These are phyloP conservation scores for Solen grandis DNA, from an alignment of 1,140 invertebrate species.

Conservation along the genomic window DNA sequence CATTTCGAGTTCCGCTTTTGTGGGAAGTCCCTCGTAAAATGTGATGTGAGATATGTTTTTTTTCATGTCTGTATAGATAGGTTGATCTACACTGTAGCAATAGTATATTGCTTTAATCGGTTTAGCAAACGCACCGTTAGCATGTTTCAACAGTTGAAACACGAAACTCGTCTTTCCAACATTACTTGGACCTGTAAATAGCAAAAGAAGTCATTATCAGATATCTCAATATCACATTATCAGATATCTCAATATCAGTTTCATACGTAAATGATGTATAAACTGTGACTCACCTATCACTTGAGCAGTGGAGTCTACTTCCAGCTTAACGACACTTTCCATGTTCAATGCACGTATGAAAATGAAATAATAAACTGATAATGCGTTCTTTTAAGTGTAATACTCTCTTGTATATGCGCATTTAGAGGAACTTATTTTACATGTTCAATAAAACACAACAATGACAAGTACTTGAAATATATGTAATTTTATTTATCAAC, in stretches of 20 bases:
- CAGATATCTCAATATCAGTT: no score
- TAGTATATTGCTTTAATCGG: constrained; percentile 37
- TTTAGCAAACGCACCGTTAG: constrained; percentile 21
- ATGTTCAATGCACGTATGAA: background rate
- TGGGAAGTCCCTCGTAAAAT: constrained; percentile 35
- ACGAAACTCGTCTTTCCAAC: constrained; percentile 36
- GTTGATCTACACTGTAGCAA: constrained; percentile 42
- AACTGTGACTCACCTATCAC: constrained; percentile 2
- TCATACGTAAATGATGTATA: background rate
- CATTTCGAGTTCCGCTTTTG: constrained; percentile 27
- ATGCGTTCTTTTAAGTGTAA: no score
- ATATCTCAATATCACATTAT: background rate
- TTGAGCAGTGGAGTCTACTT: constrained; percentile 23
- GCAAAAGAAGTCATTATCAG: background rate
- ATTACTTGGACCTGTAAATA: constrained; percentile 30
- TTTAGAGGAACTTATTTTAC: no score
- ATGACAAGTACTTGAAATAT: no score
- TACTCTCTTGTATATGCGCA: no score
- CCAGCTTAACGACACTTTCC: constrained; percentile 16
- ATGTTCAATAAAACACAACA: no score
- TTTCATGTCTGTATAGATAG: constrained; percentile 26
- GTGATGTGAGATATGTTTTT: constrained; percentile 5
- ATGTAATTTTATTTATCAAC: no score
- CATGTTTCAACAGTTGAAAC: constrained; percentile 35
- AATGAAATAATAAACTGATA: constrained; percentile 1